A percentile compares a stretch with the other conserved stretches of the same genome.
Evolutionary conservation across 2,113 vertebrate genomes (phyloP).

Genomic region (Melanerpes aurifrons): DNA sequence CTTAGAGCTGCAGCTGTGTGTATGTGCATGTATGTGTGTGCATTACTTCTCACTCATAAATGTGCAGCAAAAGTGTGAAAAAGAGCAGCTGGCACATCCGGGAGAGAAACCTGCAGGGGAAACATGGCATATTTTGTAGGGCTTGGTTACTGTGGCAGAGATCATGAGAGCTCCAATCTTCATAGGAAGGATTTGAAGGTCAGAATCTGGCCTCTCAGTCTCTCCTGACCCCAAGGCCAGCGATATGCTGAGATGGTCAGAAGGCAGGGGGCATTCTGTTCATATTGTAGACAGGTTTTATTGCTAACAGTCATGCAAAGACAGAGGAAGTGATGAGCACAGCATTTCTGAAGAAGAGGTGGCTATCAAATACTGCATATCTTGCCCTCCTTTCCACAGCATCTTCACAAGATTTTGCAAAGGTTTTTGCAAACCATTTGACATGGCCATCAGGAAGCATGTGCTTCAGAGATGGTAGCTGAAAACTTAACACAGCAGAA

Average conservation of each 20-base stretch:
- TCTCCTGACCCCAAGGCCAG: not conserved
- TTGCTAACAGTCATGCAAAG: not conserved
- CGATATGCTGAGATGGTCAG: not conserved
- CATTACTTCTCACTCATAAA: constrained; percentile 71
- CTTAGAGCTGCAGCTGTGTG: constrained; percentile 61
- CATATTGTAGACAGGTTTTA: not conserved
- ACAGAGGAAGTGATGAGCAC: not conserved
- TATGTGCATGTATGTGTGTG: constrained; percentile 16
- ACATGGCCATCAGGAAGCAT: not conserved
- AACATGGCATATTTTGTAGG: constrained; percentile 20
- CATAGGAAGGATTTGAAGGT: not conserved
- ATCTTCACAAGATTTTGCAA: not conserved
- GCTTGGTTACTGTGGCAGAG: not conserved
- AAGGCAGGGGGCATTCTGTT: not conserved
- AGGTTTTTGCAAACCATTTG: not conserved
- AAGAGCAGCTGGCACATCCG: constrained; percentile 66
- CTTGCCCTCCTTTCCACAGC: not conserved
- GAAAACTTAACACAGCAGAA: constrained; percentile 21
- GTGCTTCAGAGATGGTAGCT: not conserved
- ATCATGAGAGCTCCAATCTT: not conserved
- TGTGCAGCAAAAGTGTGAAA: constrained; percentile 74
- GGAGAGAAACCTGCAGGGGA: constrained; percentile 66
- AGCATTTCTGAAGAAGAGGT: not conserved
- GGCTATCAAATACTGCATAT: rapidly evolving
- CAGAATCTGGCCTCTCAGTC: not conserved